Evolutionary conservation across 2,797 vertebrate species (phyloP).

Genomic region (Furcifer pardalis): DNA sequence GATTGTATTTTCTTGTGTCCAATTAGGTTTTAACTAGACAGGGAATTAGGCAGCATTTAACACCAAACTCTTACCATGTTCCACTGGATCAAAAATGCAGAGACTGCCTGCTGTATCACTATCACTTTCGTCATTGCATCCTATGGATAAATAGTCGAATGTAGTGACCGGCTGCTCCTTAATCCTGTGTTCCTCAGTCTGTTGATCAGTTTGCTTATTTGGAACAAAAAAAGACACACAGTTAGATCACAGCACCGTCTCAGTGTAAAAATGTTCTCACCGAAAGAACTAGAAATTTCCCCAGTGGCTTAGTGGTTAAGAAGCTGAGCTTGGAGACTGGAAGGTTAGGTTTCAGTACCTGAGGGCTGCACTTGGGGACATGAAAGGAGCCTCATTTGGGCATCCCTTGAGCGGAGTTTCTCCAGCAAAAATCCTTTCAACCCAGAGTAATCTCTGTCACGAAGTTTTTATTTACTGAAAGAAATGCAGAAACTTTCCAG

Average conservation of each 20-base stretch:
- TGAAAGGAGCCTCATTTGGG: no score
- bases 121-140: constrained; percentile 39
- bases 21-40: constrained; percentile 9
- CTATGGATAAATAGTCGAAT: background rate
- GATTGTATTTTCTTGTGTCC: background rate
- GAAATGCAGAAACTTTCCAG: constrained; percentile 18
- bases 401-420: no score
- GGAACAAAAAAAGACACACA: constrained; percentile 16
- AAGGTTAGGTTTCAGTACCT: no score
- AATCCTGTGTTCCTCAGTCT: constrained; percentile 40
- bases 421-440: no score
- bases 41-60: background rate
- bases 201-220: constrained; percentile 67
- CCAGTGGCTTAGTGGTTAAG: no score
- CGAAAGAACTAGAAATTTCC: constrained; percentile 17
- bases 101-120: constrained; percentile 50
- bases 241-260: constrained; percentile 23
- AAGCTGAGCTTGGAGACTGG: no score
- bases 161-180: constrained; percentile 58
- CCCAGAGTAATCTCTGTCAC: no score
- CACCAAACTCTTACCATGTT: constrained; percentile 65
- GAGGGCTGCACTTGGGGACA: no score
- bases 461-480: no score
- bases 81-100: constrained; percentile 48
- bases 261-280: constrained; percentile 3